Evolutionary conservation across 2,113 vertebrate genomes (phyloP), one percentile per base, ranked within the genome.

Genomic region (Onychostoma macrolepis): DNA sequence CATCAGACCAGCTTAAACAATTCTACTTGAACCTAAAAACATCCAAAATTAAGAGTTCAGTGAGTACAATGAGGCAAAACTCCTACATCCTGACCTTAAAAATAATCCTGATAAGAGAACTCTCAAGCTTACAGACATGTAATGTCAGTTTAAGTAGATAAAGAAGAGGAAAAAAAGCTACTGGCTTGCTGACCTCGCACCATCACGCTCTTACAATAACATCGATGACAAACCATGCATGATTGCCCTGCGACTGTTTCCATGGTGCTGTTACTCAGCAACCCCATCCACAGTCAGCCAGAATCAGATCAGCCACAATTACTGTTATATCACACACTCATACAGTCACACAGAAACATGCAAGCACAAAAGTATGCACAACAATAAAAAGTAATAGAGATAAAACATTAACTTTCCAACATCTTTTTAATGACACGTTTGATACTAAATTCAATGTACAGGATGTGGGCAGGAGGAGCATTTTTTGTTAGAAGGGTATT

Each of bases 221-320:
- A 33, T 50, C 58, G 21, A 28, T 81, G 85, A 77, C 41, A 41
- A 80, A 77, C 85, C 48, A 85, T 50, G 56, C 45, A 13, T 48
- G 72, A 84, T 56, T 26, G 58, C 85, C 88, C 36, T 4, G 67
- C 75, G 78, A 87, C 88, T 2, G 86, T 86, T 82, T 50, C 86
- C 88, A 89, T 85, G 86, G 58, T 53, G 10, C 84, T 65, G 30
- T 87, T 71, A 81, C 77, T 26, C 61, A 24, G 76, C 75, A 81
- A 65, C 76, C 65, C 38, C 85, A 87, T 81, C 61, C 48, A 61
- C 56, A 83, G 71, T 87, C 41, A 83, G 58, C 69, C 67, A 87
- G 69, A 87, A 83, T 77, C 86, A 83, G 28, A 83, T 87, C 78
- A 79, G 45, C 13, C 53, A 61, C 17, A 28, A 30, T 61, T 77